Conservation (phyloP, 64 coral and sea anemone species). For the Pocillopora damicornis region DNA sequence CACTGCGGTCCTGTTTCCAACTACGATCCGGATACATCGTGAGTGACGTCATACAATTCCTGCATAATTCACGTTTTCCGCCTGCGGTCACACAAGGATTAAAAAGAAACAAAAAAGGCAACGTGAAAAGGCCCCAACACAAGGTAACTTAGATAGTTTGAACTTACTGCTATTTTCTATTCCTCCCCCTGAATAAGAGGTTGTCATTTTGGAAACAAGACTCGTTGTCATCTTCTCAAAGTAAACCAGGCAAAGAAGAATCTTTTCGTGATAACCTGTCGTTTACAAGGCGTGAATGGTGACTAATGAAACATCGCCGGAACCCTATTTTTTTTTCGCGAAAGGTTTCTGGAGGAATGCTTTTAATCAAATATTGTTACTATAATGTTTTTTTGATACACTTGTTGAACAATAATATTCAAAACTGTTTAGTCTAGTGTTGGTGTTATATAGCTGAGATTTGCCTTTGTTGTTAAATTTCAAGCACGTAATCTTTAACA, state of each 20-base stretch:
- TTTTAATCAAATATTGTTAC: background rate
- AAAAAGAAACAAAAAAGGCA: background rate
- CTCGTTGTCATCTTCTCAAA: background rate
- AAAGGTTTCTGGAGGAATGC: background rate
- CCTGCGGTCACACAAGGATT: background rate
- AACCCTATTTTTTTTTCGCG: background rate
- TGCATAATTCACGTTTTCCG: constrained; percentile 24
- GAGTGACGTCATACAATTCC: constrained; percentile 20
- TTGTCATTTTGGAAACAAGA: background rate
- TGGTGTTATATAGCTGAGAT: background rate
- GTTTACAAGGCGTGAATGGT: background rate
- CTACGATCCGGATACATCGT: background rate
- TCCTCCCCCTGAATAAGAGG: background rate
- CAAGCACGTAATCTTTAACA: background rate
- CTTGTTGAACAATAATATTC: background rate
- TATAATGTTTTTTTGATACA: too few species aligned
- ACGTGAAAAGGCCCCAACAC: background rate
- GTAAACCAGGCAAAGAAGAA: background rate
- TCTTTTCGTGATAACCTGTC: background rate
- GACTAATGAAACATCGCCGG: background rate
- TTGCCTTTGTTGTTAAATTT: background rate
- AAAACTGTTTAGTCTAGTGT: background rate
- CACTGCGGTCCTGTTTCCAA: background rate
- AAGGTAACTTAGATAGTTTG: background rate
- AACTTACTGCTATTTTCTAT: background rate